These are phyloP conservation scores for Podiceps cristatus DNA, from an alignment of 2,113 vertebrate genomes.

Conservation along the genomic window DNA sequence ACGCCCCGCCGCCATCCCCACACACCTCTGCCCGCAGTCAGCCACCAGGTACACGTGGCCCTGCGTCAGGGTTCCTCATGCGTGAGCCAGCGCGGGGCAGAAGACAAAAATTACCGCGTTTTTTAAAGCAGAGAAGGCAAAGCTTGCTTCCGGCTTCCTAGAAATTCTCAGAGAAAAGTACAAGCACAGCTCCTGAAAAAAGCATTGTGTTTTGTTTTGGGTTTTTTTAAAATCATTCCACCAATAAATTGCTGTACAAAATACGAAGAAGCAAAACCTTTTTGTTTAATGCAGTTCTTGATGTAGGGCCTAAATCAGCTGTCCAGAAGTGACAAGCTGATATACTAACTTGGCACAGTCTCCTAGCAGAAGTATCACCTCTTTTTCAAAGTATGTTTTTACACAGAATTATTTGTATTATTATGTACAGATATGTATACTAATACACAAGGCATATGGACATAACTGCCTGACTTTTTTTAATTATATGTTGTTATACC, in stretches of 20 bases:
- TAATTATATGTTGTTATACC: background rate
- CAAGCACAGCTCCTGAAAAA: background rate
- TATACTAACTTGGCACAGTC: background rate
- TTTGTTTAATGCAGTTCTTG: background rate
- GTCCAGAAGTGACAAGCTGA: background rate
- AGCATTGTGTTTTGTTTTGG: background rate
- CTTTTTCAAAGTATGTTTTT: background rate
- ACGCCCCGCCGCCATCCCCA: background rate
- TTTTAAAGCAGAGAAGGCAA: background rate
- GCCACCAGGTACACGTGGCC: background rate
- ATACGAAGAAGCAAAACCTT: background rate
- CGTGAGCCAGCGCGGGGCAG: accelerated
- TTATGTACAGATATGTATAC: background rate
- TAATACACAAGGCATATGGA: background rate
- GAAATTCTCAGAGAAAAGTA: background rate
- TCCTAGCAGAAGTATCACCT: background rate
- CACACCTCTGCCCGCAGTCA: too few species aligned
- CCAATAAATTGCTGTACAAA: background rate
- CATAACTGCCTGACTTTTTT: background rate
- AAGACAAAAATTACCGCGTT: background rate
- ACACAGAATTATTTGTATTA: background rate
- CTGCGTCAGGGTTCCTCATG: too few species aligned
- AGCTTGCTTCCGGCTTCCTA: background rate
- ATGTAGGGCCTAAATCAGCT: background rate
- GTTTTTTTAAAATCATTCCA: background rate